Base-by-base conservation (phyloP, 2,113 vertebrate genomes). In the Lophotis ruficrista region DNA sequence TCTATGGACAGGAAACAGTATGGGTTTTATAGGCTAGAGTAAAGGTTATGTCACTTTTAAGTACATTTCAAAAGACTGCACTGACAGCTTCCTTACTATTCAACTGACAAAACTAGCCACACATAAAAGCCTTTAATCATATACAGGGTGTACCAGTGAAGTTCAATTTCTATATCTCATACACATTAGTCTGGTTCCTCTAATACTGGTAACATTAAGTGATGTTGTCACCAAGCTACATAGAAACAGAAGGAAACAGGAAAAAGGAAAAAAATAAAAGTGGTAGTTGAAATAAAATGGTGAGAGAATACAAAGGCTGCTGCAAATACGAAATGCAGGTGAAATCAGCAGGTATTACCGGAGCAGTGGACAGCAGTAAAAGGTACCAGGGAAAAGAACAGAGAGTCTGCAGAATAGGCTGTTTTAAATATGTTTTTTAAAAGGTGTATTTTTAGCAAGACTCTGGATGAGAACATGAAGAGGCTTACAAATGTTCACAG, bases 1-100 rank as follows among this genome's bases (percentile, higher is more conserved):
- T 97, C 68, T 93, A 81, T 27, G 97, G 97, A 96, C 97, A 98
- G 97, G 97, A 98, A 98, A 76, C 79, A 83, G 81, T 71, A 89
- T 47, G 87, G 80, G 87, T 25, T 93, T 89, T 35, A 76, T 70
- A 83, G 89, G 66, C 87, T 87, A 83, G 71, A 81, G 70, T 83
- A 96, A 96, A 96, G 93, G 68, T 91, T 97, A 93, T 92, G 72
- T 56, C 83, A 48, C 84, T 89, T 90, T 47, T 68, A 87, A 88
- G 87, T 56, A 90, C 58, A 75, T 95, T 96, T 94, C 90, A 33
- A 84, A 85, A 84, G 66, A 47, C 23, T 38, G 35, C 62, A 65
- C 37, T 43, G 76, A 51, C 28, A 82, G 31, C 23, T 76, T 71
- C 37, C 68, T 73, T 41, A 76, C 62, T 45, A 64, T 16, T 24